Evolutionary conservation across 2,797 vertebrate species (phyloP).

Genomic region (Gymnoscopelus braueri): DNA sequence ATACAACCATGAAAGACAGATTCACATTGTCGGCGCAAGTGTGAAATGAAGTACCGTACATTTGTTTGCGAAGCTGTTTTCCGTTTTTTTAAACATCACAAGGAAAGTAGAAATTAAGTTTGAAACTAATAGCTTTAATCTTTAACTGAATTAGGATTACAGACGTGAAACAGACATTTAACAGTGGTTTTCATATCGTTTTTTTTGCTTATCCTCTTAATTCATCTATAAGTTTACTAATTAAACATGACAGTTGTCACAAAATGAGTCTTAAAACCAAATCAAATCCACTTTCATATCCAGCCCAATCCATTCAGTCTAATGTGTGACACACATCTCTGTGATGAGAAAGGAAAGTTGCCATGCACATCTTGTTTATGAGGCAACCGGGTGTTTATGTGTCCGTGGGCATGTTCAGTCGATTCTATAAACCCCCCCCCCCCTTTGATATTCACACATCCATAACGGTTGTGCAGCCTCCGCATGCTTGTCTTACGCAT

Average conservation of each 20-base stretch:
- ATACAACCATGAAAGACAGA: conserved; percentile 15
- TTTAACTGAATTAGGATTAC: background rate
- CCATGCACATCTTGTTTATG: conserved; percentile 20
- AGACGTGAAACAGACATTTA: too few species aligned
- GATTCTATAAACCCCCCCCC: conserved; percentile 31
- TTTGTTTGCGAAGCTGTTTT: conserved; percentile 15
- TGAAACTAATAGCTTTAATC: background rate
- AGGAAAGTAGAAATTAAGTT: background rate
- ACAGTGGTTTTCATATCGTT: too few species aligned
- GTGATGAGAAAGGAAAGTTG: conserved; percentile 23
- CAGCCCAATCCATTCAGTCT: conserved; percentile 8
- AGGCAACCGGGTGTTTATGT: conserved; percentile 43
- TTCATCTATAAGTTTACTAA: background rate
- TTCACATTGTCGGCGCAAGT: conserved; percentile 16
- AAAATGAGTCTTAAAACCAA: background rate
- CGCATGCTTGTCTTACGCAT: conserved; percentile 71
- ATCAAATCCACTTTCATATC: background rate
- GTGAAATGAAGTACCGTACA: conserved; percentile 5
- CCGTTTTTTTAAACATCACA: background rate
- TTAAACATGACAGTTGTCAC: background rate
- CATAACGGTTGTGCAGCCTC: conserved; percentile 52
- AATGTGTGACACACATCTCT: background rate
- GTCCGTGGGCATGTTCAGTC: conserved; percentile 39
- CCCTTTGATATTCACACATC: conserved; percentile 75
- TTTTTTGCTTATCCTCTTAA: background rate